These are phyloP conservation scores for Malacoctenus gilli DNA, from an alignment of 2,797 vertebrate species.

Conservation along the genomic window DNA sequence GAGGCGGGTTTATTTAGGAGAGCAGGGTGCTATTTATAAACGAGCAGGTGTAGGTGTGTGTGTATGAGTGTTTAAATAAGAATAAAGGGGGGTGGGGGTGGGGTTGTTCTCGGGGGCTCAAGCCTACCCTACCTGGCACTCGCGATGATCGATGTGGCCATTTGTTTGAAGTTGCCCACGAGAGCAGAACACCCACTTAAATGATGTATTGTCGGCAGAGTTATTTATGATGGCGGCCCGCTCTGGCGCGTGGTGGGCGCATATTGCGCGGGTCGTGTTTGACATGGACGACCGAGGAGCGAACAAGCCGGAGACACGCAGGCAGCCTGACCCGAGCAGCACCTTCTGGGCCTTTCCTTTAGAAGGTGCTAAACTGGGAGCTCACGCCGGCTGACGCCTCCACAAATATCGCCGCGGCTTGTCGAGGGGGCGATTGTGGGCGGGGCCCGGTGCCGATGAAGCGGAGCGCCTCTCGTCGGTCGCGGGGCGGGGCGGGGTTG, in stretches of 20 bases:
- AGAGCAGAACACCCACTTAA: slow-evolving; percentile 80
- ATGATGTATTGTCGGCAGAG: slow-evolving; percentile 79
- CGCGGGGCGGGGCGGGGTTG: slow-evolving; percentile 39
- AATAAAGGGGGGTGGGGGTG: slow-evolving; percentile 15
- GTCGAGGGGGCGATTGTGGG: slow-evolving; percentile 23
- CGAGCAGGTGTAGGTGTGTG: slow-evolving; percentile 45
- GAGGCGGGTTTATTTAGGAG: slow-evolving; percentile 65
- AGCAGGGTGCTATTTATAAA: slow-evolving; percentile 68
- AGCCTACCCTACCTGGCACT: slow-evolving; percentile 64
- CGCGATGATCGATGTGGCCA: slow-evolving; percentile 80
- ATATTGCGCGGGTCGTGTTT: slow-evolving; percentile 77
- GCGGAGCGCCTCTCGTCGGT: slow-evolving; percentile 57
- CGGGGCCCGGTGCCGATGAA: slow-evolving; percentile 59
- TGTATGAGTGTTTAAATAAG: slow-evolving; percentile 55
- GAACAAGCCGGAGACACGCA: slow-evolving; percentile 76
- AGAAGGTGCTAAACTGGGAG: slow-evolving; percentile 63
- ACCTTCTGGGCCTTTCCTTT: slow-evolving; percentile 66
- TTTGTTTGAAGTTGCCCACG: slow-evolving; percentile 82
- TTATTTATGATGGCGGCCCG: slow-evolving; percentile 81
- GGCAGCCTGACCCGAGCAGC: slow-evolving; percentile 67
- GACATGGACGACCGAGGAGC: slow-evolving; percentile 76
- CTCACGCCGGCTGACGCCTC: slow-evolving; percentile 38
- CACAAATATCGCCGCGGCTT: slow-evolving; percentile 32
- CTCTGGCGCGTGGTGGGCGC: slow-evolving; percentile 67
- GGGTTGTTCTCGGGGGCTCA: slow-evolving; percentile 58